These are phyloP conservation scores for Heteromormyrus szaboi DNA, from an alignment of 2,797 vertebrate genomes.

Conservation along the genomic window DNA sequence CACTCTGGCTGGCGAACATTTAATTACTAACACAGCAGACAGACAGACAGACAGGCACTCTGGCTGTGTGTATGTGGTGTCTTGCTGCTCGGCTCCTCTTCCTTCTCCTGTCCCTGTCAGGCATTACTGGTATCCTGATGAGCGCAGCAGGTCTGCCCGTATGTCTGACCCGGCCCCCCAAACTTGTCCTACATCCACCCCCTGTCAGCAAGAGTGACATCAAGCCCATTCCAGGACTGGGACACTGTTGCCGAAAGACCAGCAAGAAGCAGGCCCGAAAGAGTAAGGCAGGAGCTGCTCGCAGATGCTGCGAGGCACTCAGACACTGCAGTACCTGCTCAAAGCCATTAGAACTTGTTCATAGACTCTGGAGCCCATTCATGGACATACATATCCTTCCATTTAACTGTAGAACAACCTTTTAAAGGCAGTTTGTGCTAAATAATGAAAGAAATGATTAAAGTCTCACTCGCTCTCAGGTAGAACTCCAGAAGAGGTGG, in stretches of 20 bases:
- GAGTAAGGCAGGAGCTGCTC: constrained; percentile 52
- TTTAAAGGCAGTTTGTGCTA: not conserved
- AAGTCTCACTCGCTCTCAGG: constrained; percentile 52
- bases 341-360: not conserved
- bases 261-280: constrained; percentile 88
- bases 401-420: not conserved
- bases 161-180: constrained; percentile 88
- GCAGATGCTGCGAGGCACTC: not conserved
- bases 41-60: not conserved
- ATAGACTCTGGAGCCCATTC: not conserved
- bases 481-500: constrained; percentile 89
- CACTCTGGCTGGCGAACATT: not conserved
- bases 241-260: constrained; percentile 84
- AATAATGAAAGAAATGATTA: not conserved
- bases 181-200: constrained; percentile 82
- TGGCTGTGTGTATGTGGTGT: not conserved
- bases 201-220: constrained; percentile 88
- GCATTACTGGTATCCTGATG: constrained; percentile 94
- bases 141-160: constrained; percentile 86
- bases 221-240: constrained; percentile 81
- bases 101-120: constrained; percentile 48
- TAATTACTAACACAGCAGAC: not conserved
- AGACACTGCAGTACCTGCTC: not conserved
- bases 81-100: not conserved
- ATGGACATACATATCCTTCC: not conserved